Evolutionary conservation across 2,797 vertebrate species (phyloP).

Genomic region (Sebastes goodei): DNA sequence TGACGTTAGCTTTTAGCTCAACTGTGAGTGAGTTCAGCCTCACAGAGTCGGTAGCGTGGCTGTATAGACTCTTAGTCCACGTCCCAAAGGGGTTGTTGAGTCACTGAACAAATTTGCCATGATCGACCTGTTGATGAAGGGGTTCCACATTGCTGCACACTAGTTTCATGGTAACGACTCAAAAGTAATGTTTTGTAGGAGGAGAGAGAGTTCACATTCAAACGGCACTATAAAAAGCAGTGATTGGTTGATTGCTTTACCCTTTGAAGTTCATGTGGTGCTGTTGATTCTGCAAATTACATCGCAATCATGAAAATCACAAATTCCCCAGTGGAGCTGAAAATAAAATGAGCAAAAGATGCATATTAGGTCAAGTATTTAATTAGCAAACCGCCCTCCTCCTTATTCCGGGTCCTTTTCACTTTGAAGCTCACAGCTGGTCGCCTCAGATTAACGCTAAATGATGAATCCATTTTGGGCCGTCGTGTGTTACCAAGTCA

Average conservation of each 20-base stretch:
- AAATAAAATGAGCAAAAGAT: slow-evolving; percentile 54
- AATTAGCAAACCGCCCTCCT: slow-evolving; percentile 65
- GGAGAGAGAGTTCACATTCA: not conserved
- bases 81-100: not conserved
- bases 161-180: not conserved
- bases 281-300: slow-evolving; percentile 50
- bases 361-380: slow-evolving; percentile 76
- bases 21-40: not conserved
- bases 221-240: slow-evolving; percentile 1
- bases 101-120: not conserved
- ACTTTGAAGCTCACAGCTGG: slow-evolving; percentile 73
- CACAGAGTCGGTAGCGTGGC: not conserved
- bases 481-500: slow-evolving; percentile 55
- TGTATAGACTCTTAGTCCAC: not conserved
- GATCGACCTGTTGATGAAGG: not conserved
- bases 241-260: slow-evolving; percentile 24
- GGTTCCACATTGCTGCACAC: not conserved
- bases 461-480: slow-evolving; percentile 73
- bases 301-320: slow-evolving; percentile 47
- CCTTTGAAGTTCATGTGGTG: slow-evolving; percentile 34
- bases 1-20: not conserved
- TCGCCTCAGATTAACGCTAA: slow-evolving; percentile 64
- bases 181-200: not conserved
- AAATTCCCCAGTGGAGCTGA: slow-evolving; percentile 36
- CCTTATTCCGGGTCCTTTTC: slow-evolving; percentile 52